Evolutionary conservation across 2,888 invertebrate genomes (phyloP), one percentile per base, ranked within the genome.

Genomic region (Serripes groenlandicus): DNA sequence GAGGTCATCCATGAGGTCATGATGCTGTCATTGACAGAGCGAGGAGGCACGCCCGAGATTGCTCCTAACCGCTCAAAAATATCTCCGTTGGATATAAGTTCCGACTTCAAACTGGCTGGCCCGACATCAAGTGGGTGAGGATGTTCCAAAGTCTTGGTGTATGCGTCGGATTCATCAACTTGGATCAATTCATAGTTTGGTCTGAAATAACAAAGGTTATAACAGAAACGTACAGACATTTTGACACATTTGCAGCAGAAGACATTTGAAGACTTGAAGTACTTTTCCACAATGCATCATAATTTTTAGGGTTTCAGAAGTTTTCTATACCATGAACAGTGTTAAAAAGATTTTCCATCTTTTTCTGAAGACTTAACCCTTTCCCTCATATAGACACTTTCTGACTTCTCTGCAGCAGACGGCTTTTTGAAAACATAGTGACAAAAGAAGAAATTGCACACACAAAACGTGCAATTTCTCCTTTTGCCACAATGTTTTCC

Each of bases 41-140:
- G 28, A 3, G 86, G 80, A 0, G 77, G 86, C 4, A 84, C 66
- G 0, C 83, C 86, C 21, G 84, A 82, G 21, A 84, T 77, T 18
- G 86, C 86, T 28, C 84, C 86, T 23, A 86, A 62, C 68, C 86
- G 77, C 70, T 86, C 79, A 74, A 83, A 86, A 15, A 86, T 78
- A 56, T 75, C 73, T 18, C 77, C 78, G 23, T 82, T 82, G 9
- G 78, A 52, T 18, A 75, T 68, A 11, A 68, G 23, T 9, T 37
- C 30, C 34, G 75, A n/a, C 62, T 83, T 83, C 28, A 86, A 52
- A n/a, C 78, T 78, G 23, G 56, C 69, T 3, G 86, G 86, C 3
- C 81, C 79, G 21, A 81, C 78, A 49, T 83, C 83, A 1, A 81
- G 58, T 0, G 86, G 83, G 9, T 69, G 42, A 0, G 86, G 83